Evolutionary conservation across 2,888 invertebrate species (phyloP).

Genomic region (Lithophane semibrunnea): DNA sequence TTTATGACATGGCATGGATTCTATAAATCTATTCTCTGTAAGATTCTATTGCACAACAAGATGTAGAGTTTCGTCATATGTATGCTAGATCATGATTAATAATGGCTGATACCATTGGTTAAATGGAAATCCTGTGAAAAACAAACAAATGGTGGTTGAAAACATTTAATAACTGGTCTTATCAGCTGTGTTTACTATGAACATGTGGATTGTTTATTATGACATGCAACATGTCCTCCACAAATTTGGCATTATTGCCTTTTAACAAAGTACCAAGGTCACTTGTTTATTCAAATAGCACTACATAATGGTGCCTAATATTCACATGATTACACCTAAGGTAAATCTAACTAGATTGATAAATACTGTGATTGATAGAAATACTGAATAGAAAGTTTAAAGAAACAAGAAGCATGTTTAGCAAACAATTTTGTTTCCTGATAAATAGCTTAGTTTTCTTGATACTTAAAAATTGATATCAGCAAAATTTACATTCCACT

Average conservation of each 20-base stretch:
- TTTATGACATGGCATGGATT: constrained; percentile 61
- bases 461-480: constrained; percentile 18
- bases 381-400: not conserved
- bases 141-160: constrained; percentile 32
- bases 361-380: not conserved
- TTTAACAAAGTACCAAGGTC: constrained; percentile 31
- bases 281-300: not conserved
- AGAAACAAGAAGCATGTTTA: not conserved
- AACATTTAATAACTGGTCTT: constrained; percentile 36
- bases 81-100: constrained; percentile 24
- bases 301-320: not conserved
- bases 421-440: not conserved
- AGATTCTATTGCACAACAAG: constrained; percentile 81
- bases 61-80: constrained; percentile 75
- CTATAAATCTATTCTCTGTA: constrained; percentile 62
- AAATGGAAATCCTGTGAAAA: constrained; percentile 14
- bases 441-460: not conserved
- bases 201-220: constrained; percentile 63
- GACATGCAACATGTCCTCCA: constrained; percentile 50
- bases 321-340: not conserved
- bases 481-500: constrained; percentile 15
- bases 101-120: constrained; percentile 5
- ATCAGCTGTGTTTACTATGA: constrained; percentile 67
- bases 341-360: not conserved
- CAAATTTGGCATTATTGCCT: constrained; percentile 26